Percentiles rank a stretch among this genome's conserved stretches.
Evolutionary conservation across 1,140 invertebrate species (phyloP).

Genomic region (Anagrus nilaparvatae): DNA sequence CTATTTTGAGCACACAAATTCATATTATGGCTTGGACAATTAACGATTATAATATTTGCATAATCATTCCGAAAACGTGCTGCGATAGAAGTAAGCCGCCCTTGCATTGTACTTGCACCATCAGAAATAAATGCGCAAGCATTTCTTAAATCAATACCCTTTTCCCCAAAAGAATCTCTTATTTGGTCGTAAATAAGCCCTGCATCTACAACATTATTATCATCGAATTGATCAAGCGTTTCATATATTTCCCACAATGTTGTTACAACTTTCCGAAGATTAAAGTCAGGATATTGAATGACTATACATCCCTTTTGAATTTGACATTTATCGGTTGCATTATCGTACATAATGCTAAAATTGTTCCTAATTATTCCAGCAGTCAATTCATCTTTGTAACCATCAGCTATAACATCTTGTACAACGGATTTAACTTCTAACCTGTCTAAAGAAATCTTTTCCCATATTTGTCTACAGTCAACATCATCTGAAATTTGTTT

Average conservation of each 20-base stretch:
- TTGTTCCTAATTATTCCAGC: neutral
- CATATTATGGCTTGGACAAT: slow-evolving; percentile 34
- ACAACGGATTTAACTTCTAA: neutral
- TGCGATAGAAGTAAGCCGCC: slow-evolving; percentile 25
- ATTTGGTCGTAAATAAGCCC: neutral
- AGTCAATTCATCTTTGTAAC: neutral
- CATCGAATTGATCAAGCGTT: neutral
- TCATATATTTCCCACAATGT: neutral
- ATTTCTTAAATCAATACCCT: slow-evolving; percentile 20
- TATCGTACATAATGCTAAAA: slow-evolving; percentile 11
- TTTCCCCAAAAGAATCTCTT: neutral
- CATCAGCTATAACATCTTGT: neutral
- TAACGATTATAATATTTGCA: slow-evolving; percentile 25
- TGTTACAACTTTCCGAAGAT: neutral
- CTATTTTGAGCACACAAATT: slow-evolving; percentile 28
- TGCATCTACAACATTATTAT: neutral
- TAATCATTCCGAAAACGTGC: slow-evolving; percentile 17
- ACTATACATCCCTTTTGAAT: slow-evolving; percentile 14
- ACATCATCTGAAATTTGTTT: neutral
- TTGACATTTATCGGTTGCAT: slow-evolving; percentile 8
- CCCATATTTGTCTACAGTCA: neutral
- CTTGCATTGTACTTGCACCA: slow-evolving; percentile 32
- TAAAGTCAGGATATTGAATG: neutral
- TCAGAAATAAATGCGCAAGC: slow-evolving; percentile 31
- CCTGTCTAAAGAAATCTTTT: neutral